These are phyloP conservation scores for Eremobia ochroleuca DNA, from an alignment of 2,888 invertebrate genomes.

Conservation along the genomic window DNA sequence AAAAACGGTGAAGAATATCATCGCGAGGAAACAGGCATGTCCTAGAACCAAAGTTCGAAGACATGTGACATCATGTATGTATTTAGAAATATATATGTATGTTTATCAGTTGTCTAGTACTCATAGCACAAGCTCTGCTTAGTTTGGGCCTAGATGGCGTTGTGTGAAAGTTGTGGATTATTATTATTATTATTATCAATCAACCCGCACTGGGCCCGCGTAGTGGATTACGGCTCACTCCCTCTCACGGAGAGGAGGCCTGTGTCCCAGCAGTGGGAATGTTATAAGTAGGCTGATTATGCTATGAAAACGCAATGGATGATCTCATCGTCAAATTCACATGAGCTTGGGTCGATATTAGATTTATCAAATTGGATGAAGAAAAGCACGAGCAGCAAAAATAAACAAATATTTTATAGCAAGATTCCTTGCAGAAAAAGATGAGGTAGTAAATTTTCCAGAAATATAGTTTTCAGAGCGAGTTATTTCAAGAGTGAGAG, in stretches of 20 bases:
- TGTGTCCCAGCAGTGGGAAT: neutral
- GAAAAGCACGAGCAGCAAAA: constrained; percentile 28
- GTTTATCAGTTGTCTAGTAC: no score
- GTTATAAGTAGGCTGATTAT: no score
- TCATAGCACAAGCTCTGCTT: no score
- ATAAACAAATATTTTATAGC: constrained; percentile 41
- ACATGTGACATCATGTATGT: neutral
- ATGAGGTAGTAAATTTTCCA: constrained; percentile 22
- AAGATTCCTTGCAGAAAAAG: constrained; percentile 22
- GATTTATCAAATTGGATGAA: constrained; percentile 12
- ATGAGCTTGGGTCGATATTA: neutral
- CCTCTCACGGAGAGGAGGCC: neutral
- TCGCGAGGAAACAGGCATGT: neutral
- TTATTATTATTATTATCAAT: no score
- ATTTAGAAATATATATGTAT: no score
- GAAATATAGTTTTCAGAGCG: constrained; percentile 32
- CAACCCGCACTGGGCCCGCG: neutral
- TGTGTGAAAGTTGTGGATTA: no score
- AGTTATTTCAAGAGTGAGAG: constrained; percentile 11
- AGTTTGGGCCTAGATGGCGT: no score
- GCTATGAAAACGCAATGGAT: neutral
- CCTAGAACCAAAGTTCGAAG: neutral
- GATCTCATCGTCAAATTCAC: neutral
- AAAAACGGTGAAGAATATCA: neutral
- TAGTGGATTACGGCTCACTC: neutral